Evolutionary conservation across 2,113 vertebrate genomes (phyloP).

Genomic region (Daphoenositta chrysoptera): DNA sequence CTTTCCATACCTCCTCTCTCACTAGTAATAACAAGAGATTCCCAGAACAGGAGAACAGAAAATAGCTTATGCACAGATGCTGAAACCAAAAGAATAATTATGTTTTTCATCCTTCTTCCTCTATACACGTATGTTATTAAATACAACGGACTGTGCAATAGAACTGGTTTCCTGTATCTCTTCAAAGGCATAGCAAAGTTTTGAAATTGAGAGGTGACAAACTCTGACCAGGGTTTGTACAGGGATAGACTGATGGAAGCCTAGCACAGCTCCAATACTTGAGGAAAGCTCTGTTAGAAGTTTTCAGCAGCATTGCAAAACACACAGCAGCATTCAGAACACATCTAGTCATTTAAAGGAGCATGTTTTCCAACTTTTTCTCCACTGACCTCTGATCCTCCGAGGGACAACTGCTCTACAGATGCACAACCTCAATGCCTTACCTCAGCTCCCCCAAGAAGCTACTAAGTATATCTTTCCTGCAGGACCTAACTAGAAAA

Average conservation of each 20-base stretch:
- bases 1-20: background rate
- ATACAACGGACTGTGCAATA: background rate
- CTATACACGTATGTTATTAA: background rate
- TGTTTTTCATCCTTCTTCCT: background rate
- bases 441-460: background rate
- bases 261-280: background rate
- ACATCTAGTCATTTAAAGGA: background rate
- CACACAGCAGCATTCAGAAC: background rate
- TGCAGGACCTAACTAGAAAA: background rate
- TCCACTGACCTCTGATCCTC: background rate
- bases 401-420: background rate
- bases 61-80: background rate
- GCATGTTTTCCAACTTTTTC: background rate
- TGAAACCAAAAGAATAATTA: background rate
- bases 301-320: background rate
- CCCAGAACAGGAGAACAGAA: background rate
- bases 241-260: background rate
- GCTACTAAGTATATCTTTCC: background rate
- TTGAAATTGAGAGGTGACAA: background rate
- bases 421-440: background rate
- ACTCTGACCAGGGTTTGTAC: background rate
- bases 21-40: background rate
- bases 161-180: background rate
- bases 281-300: background rate
- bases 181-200: background rate